Conservation (phyloP, 2,888 invertebrate genomes). For the Zeuzera pyrina region DNA sequence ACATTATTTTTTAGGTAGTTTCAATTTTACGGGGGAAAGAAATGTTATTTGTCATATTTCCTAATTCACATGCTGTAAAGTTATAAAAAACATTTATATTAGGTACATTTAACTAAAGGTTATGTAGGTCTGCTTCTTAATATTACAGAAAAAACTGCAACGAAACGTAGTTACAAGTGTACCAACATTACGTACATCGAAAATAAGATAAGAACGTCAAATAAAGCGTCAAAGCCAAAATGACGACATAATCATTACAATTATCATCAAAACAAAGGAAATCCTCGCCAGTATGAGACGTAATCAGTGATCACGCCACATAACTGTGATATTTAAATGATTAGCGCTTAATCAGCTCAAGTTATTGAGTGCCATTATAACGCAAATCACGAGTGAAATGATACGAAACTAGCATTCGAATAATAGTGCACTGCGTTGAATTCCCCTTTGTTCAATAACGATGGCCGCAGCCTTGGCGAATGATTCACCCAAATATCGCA, state of each 20-base stretch:
- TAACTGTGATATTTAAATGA: neutral
- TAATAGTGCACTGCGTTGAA: conserved; percentile 1
- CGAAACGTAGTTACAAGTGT: conserved; percentile 16
- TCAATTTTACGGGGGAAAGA: too few species aligned
- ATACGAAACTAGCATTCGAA: too few species aligned
- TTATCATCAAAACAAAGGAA: conserved; percentile 26
- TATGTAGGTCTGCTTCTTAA: neutral
- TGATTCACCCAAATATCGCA: conserved; percentile 61
- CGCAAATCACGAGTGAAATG: neutral
- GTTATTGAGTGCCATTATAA: neutral
- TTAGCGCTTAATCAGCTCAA: neutral
- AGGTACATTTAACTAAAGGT: neutral
- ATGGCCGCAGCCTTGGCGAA: conserved; percentile 57
- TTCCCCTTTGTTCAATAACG: conserved; percentile 19
- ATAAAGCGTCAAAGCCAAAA: conserved; percentile 1
- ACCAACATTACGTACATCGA: conserved; percentile 17
- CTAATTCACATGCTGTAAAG: too few species aligned
- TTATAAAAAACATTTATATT: neutral
- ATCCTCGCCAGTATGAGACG: conserved; percentile 19
- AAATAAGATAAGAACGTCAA: too few species aligned
- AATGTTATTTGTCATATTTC: too few species aligned
- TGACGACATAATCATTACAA: conserved; percentile 8
- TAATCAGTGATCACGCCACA: conserved; percentile 12
- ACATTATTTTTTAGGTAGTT: too few species aligned
- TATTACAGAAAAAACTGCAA: conserved; percentile 13